Evolutionary conservation across 2,113 vertebrate species (phyloP).

Genomic region (Turnix velox): DNA sequence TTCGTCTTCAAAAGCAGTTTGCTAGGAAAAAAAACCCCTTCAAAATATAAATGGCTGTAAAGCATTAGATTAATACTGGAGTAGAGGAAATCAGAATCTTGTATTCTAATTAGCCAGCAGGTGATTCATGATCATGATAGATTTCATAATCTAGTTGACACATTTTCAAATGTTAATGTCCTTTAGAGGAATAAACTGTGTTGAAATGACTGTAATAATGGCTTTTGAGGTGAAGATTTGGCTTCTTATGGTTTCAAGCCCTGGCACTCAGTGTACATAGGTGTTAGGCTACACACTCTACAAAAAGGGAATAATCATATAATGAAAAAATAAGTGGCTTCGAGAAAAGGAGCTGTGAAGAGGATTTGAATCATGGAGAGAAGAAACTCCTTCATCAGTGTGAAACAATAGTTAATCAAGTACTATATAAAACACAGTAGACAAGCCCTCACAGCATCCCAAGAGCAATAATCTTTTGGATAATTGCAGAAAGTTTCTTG

Average conservation of each 20-base stretch:
- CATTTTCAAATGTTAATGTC: constrained; percentile 77
- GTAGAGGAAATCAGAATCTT: constrained; percentile 55
- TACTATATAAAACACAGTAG: neutral
- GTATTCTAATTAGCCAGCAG: constrained; percentile 71
- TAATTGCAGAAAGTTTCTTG: constrained; percentile 19
- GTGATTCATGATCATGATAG: constrained; percentile 65
- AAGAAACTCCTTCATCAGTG: constrained; percentile 50
- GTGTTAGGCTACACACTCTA: constrained; percentile 63
- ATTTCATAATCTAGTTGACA: constrained; percentile 71
- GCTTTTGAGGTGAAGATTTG: constrained; percentile 70
- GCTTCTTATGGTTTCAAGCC: constrained; percentile 67
- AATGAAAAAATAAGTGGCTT: constrained; percentile 59
- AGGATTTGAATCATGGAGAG: constrained; percentile 40
- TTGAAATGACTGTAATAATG: constrained; percentile 75
- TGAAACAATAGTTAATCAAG: constrained; percentile 68
- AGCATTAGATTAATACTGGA: constrained; percentile 37
- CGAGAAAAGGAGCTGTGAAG: constrained; percentile 50
- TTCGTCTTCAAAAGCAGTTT: constrained; percentile 27
- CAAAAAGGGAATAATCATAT: constrained; percentile 54
- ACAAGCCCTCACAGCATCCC: neutral
- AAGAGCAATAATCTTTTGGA: neutral
- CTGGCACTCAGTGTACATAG: constrained; percentile 59
- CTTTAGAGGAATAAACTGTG: constrained; percentile 68
- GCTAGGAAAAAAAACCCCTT: constrained; percentile 29
- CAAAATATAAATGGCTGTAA: constrained; percentile 46